Evolutionary conservation across 2,113 vertebrate genomes (phyloP).

Genomic region (Anguilla japonica): DNA sequence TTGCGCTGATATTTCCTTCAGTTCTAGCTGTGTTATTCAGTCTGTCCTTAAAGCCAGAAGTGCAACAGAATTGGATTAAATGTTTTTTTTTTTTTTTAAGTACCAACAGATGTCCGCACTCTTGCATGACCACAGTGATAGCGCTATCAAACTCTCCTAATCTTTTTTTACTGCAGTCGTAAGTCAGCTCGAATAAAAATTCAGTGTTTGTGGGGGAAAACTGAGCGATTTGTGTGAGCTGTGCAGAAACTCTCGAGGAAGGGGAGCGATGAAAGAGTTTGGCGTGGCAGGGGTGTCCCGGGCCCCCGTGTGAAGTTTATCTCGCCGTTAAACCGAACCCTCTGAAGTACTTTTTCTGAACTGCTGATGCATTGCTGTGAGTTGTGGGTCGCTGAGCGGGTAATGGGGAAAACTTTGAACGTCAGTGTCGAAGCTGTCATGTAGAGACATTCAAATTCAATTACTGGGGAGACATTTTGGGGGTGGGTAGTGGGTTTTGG

Average conservation of each 20-base stretch:
- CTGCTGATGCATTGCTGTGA: constrained; percentile 26
- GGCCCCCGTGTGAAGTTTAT: not conserved
- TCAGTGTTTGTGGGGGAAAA: not conserved
- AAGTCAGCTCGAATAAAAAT: not conserved
- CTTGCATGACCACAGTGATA: not conserved
- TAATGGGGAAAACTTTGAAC: constrained; percentile 43
- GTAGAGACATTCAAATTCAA: constrained; percentile 41
- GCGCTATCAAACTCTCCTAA: not conserved
- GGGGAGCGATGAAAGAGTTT: not conserved
- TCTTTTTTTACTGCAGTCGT: not conserved
- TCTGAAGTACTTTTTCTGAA: constrained; percentile 16
- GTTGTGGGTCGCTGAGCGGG: constrained; percentile 13
- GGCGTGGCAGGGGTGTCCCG: no score
- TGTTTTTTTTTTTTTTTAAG: no score
- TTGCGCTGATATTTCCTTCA: no score
- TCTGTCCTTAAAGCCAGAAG: no score
- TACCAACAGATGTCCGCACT: no score
- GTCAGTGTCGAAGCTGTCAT: constrained; percentile 33
- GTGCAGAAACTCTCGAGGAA: not conserved
- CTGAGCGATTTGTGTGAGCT: not conserved
- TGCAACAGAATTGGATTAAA: no score
- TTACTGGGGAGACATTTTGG: not conserved
- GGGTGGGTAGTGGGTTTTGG: not conserved
- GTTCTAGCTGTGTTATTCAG: no score
- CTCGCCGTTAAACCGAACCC: not conserved